Evolutionary conservation across 2,113 vertebrate species (phyloP).

Genomic region (Sigmodon hispidus): DNA sequence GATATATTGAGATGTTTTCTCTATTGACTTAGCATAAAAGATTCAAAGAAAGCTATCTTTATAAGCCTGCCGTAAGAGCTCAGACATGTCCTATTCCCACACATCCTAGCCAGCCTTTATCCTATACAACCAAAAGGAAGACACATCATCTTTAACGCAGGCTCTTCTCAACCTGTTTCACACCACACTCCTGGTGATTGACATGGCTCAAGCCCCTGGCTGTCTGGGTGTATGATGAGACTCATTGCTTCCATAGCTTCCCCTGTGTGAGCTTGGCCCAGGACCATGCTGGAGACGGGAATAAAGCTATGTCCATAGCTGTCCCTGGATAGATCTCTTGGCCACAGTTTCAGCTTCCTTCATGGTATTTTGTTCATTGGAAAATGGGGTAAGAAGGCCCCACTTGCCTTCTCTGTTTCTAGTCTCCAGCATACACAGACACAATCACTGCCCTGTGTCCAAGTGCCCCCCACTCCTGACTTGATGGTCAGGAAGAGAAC

Average conservation of each 20-base stretch:
- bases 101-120: background rate
- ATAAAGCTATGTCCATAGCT: background rate
- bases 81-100: background rate
- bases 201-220: background rate
- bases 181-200: background rate
- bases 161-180: background rate
- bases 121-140: background rate
- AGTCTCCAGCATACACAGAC: background rate
- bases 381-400: background rate
- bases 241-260: background rate
- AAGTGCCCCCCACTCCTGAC: background rate
- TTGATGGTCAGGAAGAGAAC: background rate
- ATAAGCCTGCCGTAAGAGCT: background rate
- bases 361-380: background rate
- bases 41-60: background rate
- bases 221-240: background rate
- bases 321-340: background rate
- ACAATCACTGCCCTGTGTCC: background rate
- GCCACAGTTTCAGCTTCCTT: background rate
- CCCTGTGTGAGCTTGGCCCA: background rate
- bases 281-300: background rate
- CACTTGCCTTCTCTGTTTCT: background rate
- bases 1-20: slow-evolving; percentile 4
- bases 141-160: background rate
- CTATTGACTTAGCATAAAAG: background rate